Percentiles rank a stretch among this genome's conserved stretches.
phyloP scores from a whole-genome alignment of 2,113 vertebrate species.

The Ailurus styani region DNA sequence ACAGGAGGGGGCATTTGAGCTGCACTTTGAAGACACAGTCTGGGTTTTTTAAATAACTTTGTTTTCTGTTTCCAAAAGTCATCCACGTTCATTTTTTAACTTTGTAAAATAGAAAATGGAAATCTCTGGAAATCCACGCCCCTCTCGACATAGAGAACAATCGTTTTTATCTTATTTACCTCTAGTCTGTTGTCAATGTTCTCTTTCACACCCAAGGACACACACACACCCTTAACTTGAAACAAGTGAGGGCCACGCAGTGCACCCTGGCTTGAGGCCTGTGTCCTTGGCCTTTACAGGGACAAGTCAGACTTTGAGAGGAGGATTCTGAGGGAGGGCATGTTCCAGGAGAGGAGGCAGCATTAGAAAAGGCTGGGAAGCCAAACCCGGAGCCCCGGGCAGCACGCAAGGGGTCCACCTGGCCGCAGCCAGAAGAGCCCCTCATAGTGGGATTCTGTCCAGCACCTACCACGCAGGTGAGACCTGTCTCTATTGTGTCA shows the following conservation, averaged over 20 bases:
- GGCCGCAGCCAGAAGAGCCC: background rate
- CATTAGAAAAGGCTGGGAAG: background rate
- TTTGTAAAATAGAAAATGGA: background rate
- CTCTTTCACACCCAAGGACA: background rate
- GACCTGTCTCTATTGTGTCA: background rate
- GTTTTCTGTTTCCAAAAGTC: background rate
- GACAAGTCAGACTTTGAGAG: background rate
- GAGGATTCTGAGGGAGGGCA: no score
- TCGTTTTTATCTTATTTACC: background rate
- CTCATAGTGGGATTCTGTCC: background rate
- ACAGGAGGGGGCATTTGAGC: background rate
- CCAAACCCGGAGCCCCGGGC: background rate
- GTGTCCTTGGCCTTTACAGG: background rate
- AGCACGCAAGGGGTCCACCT: background rate
- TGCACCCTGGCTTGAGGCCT: background rate
- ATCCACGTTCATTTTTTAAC: background rate
- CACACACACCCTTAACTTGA: background rate
- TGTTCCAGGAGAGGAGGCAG: background rate
- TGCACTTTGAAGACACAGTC: background rate
- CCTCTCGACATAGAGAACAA: background rate
- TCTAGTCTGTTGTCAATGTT: background rate
- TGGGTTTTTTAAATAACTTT: background rate
- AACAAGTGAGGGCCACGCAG: background rate
- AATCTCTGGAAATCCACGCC: background rate
- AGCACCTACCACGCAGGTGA: rapidly evolving